Base-by-base conservation (phyloP, 37 sponge, comb jelly and placozoan genomes). In the Bolinopsis microptera region DNA sequence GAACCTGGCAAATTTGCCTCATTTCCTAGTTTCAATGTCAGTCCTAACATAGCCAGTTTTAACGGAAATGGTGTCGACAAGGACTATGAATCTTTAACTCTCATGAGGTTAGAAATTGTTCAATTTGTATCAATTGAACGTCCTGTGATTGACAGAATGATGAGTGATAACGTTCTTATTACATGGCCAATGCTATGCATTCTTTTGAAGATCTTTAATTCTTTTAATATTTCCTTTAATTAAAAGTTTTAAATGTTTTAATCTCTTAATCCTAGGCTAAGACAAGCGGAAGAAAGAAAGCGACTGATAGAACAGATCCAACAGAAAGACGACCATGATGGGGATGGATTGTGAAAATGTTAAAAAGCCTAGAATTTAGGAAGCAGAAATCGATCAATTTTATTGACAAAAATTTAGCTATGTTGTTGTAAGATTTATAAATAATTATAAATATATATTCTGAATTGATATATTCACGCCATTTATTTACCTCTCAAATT, bases 281-380 rank as follows among this genome's bases (percentile, higher is more conserved):
- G 90, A 39, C 90, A 86, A 41, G 90, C 90, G 38, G 90, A 86
- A 26, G 90, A 86, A 41, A 38, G 90, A 39, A 86, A 86, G 31
- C 3, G 67, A 23, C 67, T 86, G 8, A 86, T 86, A 37, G 90
- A 86, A 33, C 26, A 86, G 26, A 86, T 86, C 0, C 26, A 72
- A 72, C 0, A 39, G 36, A 30, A 27, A 24, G 90, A 86, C 24
- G 22, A 80, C 2, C 16, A 22, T 33, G 82, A 80, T 34, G 74
- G 21, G 21, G 33, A 77, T 28, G 80, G 80, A 77, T n/a, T n/a
- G n/a, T 77, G 80, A 77, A 77, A 72, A 24, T 21, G 28, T 33
- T 32, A 77, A 35, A 77, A 2, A 32, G 80, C 27, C 27, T 70
- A 61, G 18, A 61, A 61, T 61, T 21, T 21, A 9, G 9, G 18